These are phyloP conservation scores for Tetragonisca angustula DNA, from an alignment of 2,888 invertebrate species.

Conservation along the genomic window DNA sequence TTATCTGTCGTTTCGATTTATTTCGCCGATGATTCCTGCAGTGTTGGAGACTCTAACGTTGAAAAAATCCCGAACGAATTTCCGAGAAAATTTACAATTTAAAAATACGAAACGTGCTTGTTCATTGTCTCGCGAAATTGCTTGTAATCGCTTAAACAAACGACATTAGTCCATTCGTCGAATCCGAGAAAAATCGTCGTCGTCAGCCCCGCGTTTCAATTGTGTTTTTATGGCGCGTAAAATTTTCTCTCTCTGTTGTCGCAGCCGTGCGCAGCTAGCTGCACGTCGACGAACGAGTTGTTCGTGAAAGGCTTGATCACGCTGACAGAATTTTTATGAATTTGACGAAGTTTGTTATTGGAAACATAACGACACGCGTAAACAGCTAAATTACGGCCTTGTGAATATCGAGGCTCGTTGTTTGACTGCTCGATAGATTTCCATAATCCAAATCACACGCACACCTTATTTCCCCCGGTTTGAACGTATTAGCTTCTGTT, in stretches of 20 bases:
- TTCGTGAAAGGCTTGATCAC: conserved; percentile 8
- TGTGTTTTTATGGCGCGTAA: conserved; percentile 69
- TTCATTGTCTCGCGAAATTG: conserved; percentile 41
- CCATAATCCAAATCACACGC: not conserved
- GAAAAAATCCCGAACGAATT: too few species aligned
- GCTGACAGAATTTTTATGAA: conserved; percentile 49
- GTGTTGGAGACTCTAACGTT: too few species aligned
- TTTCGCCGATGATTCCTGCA: too few species aligned
- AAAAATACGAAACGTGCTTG: too few species aligned
- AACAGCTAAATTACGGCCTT: not conserved
- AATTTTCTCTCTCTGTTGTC: conserved; percentile 65
- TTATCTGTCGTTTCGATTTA: not conserved
- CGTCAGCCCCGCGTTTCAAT: conserved; percentile 62
- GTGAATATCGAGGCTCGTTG: not conserved
- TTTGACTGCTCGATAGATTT: not conserved
- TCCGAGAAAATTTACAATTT: too few species aligned
- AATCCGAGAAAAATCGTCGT: conserved; percentile 55
- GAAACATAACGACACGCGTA: not conserved
- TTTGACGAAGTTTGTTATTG: conserved; percentile 9
- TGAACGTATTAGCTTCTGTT: not conserved
- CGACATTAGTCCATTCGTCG: conserved; percentile 5
- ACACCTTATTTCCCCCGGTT: not conserved
- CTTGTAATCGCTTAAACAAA: conserved; percentile 32
- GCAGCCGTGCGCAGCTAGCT: not conserved
- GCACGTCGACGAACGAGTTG: not conserved